Evolutionary conservation across 2,113 vertebrate genomes (phyloP).

Genomic region (Microtus pennsylvanicus): DNA sequence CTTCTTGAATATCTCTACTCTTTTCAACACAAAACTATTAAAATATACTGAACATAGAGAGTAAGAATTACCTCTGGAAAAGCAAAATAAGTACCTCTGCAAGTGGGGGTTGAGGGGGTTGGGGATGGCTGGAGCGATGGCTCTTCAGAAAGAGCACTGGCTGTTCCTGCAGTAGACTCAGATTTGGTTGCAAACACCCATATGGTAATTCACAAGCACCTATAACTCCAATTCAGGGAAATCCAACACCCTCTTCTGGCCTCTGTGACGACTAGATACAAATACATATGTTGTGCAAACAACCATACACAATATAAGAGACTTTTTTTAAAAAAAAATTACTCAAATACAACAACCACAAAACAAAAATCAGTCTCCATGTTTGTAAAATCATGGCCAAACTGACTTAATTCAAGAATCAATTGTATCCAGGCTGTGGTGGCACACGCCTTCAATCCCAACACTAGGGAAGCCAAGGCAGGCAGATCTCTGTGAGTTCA

Average conservation of each 20-base stretch:
- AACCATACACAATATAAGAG: not conserved
- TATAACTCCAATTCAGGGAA: not conserved
- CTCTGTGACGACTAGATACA: not conserved
- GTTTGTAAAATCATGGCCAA: not conserved
- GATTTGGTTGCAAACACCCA: not conserved
- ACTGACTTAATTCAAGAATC: conserved; percentile 11
- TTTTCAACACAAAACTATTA: conserved; percentile 58
- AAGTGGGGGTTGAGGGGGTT: not conserved
- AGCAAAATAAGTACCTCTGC: not conserved
- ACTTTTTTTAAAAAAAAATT: not conserved
- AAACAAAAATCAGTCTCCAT: not conserved
- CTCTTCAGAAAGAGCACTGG: not conserved
- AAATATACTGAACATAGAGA: not conserved
- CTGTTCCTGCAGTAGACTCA: not conserved
- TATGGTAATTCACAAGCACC: not conserved
- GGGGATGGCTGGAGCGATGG: not conserved
- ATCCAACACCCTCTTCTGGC: not conserved
- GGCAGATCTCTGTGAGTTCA: too few species aligned
- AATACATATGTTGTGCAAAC: not conserved
- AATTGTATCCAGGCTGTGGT: not conserved
- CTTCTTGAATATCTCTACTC: not conserved
- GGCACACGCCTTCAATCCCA: too few species aligned
- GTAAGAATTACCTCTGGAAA: conserved; percentile 53
- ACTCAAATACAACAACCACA: not conserved
- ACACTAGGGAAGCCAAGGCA: too few species aligned